Conservation (phyloP, 2,797 vertebrate genomes). For the Sitta carolinensis region DNA sequence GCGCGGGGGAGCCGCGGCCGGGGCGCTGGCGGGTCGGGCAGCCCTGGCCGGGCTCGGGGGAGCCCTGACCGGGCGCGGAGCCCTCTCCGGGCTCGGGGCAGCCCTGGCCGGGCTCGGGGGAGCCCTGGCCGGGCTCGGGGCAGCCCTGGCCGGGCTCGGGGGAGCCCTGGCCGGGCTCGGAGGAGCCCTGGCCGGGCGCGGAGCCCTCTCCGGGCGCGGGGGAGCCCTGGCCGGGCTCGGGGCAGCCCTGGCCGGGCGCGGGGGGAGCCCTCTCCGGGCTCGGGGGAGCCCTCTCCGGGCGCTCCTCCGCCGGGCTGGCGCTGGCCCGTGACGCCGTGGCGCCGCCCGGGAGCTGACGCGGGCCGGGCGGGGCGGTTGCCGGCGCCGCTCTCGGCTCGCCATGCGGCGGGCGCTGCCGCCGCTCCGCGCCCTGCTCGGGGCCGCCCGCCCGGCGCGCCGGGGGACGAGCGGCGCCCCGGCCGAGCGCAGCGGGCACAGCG, state of each 20-base stretch:
- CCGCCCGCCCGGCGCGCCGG: not conserved
- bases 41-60: too few relatives aligned
- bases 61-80: too few relatives aligned
- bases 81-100: too few relatives aligned
- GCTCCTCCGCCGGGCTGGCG: not conserved
- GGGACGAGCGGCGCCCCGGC: not conserved
- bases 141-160: not conserved
- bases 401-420: conserved; percentile 11
- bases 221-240: too few relatives aligned
- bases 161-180: too few relatives aligned
- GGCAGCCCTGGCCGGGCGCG: not conserved
- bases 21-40: too few relatives aligned
- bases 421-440: not conserved
- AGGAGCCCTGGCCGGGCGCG: too few relatives aligned
- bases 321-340: not conserved
- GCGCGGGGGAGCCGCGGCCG: not conserved
- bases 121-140: not conserved
- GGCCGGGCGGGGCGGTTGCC: not conserved
- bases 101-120: too few relatives aligned
- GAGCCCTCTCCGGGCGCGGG: too few relatives aligned
- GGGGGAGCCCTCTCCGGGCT: not conserved
- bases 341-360: not conserved
- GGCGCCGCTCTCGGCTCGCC: not conserved
- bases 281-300: not conserved
- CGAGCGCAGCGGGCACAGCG: not conserved